A percentile compares a stretch with the other conserved stretches of the same genome.
These are phyloP conservation scores for Propithecus perrieri DNA, from an alignment of 2,797 vertebrate genomes.

Conservation along the genomic window DNA sequence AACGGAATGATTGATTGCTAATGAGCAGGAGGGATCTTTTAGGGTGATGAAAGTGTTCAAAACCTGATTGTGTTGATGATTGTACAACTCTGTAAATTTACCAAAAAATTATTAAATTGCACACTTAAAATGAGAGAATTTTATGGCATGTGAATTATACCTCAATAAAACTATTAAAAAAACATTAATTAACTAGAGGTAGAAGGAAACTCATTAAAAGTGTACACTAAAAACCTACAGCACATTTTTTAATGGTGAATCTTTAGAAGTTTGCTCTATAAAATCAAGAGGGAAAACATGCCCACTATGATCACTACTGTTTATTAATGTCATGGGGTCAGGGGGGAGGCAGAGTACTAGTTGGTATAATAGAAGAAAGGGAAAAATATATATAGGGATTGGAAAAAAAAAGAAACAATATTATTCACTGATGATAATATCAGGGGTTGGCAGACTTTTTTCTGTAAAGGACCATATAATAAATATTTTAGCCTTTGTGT, in stretches of 20 bases:
- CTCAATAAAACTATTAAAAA: slow-evolving; percentile 29
- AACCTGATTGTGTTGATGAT: background rate
- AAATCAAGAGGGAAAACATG: slow-evolving; percentile 1
- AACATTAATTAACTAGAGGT: background rate
- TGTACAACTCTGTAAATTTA: background rate
- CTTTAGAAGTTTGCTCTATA: slow-evolving; percentile 8
- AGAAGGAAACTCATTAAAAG: background rate
- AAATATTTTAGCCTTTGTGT: slow-evolving; percentile 16
- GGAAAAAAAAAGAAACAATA: background rate
- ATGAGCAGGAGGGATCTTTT: background rate
- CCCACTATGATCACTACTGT: background rate
- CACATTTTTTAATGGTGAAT: background rate
- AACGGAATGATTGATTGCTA: background rate
- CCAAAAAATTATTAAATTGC: background rate
- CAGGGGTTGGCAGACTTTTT: background rate
- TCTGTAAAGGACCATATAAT: background rate
- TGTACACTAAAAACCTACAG: background rate
- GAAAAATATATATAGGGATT: background rate
- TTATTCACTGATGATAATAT: background rate
- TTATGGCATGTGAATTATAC: slow-evolving; percentile 7
- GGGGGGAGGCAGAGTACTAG: background rate
- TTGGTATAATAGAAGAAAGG: background rate
- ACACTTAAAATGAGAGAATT: background rate
- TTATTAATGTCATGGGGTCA: background rate
- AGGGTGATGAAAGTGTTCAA: background rate